A percentile compares a stretch with the other conserved stretches of the same genome.
phyloP scores from a whole-genome alignment of 2,113 vertebrate genomes.

The Morone chrysops region DNA sequence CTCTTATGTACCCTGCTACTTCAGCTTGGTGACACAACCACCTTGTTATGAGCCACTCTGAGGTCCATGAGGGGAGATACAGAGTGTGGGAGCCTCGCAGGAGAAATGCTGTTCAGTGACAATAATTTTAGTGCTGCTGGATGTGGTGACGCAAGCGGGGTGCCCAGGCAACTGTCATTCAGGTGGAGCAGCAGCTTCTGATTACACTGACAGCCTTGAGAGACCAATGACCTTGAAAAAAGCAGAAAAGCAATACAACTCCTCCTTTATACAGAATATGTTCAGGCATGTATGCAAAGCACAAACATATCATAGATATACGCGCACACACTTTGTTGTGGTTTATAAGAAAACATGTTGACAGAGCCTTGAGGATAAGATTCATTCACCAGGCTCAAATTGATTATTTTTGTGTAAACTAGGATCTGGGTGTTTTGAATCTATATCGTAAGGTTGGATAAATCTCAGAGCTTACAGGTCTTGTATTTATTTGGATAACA shows the following conservation, averaged over 20 bases:
- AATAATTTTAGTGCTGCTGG: slow-evolving; percentile 6
- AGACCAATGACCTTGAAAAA: slow-evolving; percentile 10
- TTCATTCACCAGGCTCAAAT: slow-evolving; percentile 3
- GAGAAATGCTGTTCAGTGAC: slow-evolving; percentile 27
- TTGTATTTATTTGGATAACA: slow-evolving; percentile 1
- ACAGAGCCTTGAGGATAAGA: neutral
- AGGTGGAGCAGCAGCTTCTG: slow-evolving; percentile 10
- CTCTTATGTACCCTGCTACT: slow-evolving; percentile 13
- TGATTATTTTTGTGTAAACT: slow-evolving; percentile 9
- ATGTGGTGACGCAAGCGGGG: slow-evolving; percentile 36
- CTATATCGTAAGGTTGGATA: neutral
- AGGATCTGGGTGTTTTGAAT: slow-evolving; percentile 4
- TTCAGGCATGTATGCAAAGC: slow-evolving; percentile 1
- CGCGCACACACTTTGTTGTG: neutral
- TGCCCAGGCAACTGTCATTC: slow-evolving; percentile 52
- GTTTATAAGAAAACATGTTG: neutral
- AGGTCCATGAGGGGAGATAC: neutral
- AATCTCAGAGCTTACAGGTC: neutral
- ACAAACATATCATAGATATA: neutral
- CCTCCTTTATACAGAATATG: neutral
- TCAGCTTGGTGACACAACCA: slow-evolving; percentile 19
- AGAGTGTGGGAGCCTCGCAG: neutral
- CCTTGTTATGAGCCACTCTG: slow-evolving; percentile 4
- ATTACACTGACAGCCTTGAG: slow-evolving; percentile 25
- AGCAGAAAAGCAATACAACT: neutral